Evolutionary conservation across 2,797 vertebrate species (phyloP), one percentile per base, ranked within the genome.

Genomic region (Danio kyathit): DNA sequence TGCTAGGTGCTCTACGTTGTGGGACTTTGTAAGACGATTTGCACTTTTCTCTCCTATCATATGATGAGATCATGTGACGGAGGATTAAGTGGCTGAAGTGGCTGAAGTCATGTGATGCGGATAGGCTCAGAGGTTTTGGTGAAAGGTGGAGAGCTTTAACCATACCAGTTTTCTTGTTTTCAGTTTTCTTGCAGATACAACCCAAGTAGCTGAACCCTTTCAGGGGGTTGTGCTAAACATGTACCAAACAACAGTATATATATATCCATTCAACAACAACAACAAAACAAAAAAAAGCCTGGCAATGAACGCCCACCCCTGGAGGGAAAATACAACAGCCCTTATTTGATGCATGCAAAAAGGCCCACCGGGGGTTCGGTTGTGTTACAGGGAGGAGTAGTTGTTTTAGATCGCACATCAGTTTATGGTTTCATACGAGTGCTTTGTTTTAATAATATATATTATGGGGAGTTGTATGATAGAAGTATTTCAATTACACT

Each of bases 51-150:
- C 85, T 90, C 77, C 85, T 87, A 51, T 86, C 75, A 74, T 90
- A 83, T 89, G 84, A 88, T 85, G 77, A 89, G 88, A 88, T 92
- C 91, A 93, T 91, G 90, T 92, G 93, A 92, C 76, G 61, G 75
- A 63, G 88, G 88, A 92, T 91, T 81, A 81, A 67, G 69, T 83
- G 61, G 44, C n/a, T n/a, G n/a, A n/a, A n/a, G 70, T 75, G 61
- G 43, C 29, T 29, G 29, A 29, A 17, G 70, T 75, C 80, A 82
- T 80, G 57, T 83, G 82, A 74, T 76, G 46, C 12, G 44, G 67
- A 74, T 14, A 66, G 67, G 52, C 40, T 64, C 3, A 8, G 41
- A 74, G 43, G 21, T 72, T 84, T 84, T 51, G 54, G 66, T 80
- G 38, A 63, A 75, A 76, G 56, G 70, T 74, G 79, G 38, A 81